Base-by-base conservation (phyloP, 2,888 invertebrate genomes). In the Eledona agricola region DNA sequence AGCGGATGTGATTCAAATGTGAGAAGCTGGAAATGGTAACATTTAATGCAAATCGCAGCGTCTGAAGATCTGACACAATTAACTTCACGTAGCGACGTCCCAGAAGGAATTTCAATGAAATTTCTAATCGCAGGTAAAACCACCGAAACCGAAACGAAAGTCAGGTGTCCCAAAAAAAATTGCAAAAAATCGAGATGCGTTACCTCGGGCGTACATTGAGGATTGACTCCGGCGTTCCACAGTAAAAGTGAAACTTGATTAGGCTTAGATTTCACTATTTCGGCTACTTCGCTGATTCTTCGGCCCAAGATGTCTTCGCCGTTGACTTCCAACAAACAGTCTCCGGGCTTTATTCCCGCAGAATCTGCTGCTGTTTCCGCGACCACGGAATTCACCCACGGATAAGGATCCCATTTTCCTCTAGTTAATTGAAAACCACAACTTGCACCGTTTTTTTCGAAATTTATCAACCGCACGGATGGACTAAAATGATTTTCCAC, bases 361-460 rank as follows among this genome's bases (percentile, higher is more conserved):
- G 69, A 52, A 45, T 84, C 81, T 0, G 89, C 89, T 45, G 85
- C 77, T 1, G 86, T 84, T 3, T 78, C 81, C 0, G 72, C 67
- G 10, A 84, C 85, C 11, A 89, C 86, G 42, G 82, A 83, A 47
- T 83, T 83, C 57, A 88, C 85, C 89, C 90, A 90, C 11, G 90
- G 89, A 75, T 90, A 90, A 0, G 89, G 89, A 74, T 90, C 90
- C 89, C 89, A 90, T 52, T 88, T 82, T 3, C 86, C 87, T 60
- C 88, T 81, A 0, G 88, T 87, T 22, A 90, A 77, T 55, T 89
- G 81, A 71, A 90, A 89, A 0, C 90, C 90, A 25, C 86, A 82
- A 1, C 83, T 81, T 45, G 81, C 80, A 37, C 81, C 80, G 26
- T 82, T 81, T 65, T 83, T 82, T 2, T 82, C 81, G 1, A 87